Evolutionary conservation across 2,113 vertebrate genomes (phyloP).

Genomic region (Pantherophis guttatus): DNA sequence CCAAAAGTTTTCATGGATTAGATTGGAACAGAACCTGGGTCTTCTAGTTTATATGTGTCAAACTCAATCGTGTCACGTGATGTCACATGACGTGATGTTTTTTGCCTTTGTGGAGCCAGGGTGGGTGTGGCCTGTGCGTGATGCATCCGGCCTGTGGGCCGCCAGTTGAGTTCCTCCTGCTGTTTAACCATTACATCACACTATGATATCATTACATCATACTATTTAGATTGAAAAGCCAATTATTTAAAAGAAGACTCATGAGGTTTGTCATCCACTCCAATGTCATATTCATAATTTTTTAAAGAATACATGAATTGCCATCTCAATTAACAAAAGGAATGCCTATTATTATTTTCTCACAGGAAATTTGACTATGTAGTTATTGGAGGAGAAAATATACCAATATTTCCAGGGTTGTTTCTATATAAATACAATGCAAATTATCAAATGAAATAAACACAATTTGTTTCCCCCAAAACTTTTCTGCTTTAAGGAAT

Average conservation of each 20-base stretch:
- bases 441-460: conserved; percentile 14
- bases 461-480: conserved; percentile 8
- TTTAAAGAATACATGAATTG: neutral
- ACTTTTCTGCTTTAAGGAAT: neutral
- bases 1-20: neutral
- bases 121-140: no score
- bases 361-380: conserved; percentile 9
- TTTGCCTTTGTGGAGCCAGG: no score
- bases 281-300: neutral
- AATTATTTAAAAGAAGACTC: neutral
- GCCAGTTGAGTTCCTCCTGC: no score
- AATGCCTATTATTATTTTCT: neutral
- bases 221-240: neutral
- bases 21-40: neutral
- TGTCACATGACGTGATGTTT: no score
- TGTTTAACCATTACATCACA: neutral
- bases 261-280: neutral
- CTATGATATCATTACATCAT: neutral
- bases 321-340: neutral
- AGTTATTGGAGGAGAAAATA: neutral
- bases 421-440: neutral
- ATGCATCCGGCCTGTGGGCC: no score
- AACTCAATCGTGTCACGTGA: no score
- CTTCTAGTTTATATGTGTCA: neutral
- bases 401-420: neutral